Conservation (phyloP, 2,797 vertebrate genomes). For the Brachyalestes nurse region DNA sequence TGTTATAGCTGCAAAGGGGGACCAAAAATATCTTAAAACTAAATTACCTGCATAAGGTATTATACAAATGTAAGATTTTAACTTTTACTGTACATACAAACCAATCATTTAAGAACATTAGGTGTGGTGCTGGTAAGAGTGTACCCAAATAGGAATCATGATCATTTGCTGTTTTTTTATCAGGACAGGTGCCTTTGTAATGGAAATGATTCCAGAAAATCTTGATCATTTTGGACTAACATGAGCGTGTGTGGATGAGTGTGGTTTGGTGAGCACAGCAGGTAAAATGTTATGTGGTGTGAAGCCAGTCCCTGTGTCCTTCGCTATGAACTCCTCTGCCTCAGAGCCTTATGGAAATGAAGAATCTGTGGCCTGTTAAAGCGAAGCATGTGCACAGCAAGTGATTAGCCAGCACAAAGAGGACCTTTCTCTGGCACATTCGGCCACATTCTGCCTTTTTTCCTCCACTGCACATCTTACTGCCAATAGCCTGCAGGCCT, state of each 20-base stretch:
- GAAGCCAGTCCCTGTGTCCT: neutral
- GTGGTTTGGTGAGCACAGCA: neutral
- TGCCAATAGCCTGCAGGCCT: conserved; percentile 12
- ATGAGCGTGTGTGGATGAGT: neutral
- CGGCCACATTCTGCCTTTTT: conserved; percentile 13
- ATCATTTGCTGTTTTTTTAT: too few relatives aligned
- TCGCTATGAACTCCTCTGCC: neutral
- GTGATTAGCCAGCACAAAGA: conserved; percentile 29
- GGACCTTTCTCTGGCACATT: conserved; percentile 32
- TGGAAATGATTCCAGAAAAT: neutral
- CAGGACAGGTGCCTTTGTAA: too few relatives aligned
- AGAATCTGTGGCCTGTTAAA: conserved; percentile 17
- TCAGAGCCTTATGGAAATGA: conserved; percentile 26
- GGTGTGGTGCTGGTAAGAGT: neutral
- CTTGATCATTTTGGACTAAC: neutral
- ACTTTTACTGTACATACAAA: too few relatives aligned
- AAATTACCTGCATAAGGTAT: too few relatives aligned
- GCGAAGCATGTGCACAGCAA: conserved; percentile 21
- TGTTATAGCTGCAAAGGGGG: too few relatives aligned
- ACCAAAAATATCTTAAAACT: too few relatives aligned
- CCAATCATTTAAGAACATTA: too few relatives aligned
- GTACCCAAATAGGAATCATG: neutral
- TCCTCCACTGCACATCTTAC: conserved; percentile 17
- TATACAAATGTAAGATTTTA: too few relatives aligned
- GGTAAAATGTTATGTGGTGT: neutral